phyloP scores from a whole-genome alignment of 2,888 invertebrate species.

The Germaria angustata region DNA sequence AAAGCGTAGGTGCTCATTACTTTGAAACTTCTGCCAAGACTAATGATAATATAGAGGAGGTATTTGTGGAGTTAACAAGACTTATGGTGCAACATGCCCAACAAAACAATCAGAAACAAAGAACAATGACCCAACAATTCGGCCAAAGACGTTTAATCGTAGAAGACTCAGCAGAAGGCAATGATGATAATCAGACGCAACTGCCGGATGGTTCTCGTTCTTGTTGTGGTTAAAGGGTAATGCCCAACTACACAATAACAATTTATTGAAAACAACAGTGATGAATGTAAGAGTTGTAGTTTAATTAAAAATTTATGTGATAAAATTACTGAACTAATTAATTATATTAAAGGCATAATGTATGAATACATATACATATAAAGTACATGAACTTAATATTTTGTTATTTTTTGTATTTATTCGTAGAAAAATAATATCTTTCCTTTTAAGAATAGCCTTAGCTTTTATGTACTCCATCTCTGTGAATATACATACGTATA shows the following conservation, averaged over 20 bases:
- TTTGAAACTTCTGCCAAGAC: constrained; percentile 96
- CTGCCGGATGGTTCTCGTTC: constrained; percentile 62
- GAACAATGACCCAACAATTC: constrained; percentile 69
- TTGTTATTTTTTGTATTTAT: constrained; percentile 28
- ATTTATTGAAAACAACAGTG: background rate
- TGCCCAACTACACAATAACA: too few relatives aligned
- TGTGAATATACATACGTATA: constrained; percentile 31
- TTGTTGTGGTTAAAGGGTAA: constrained; percentile 63
- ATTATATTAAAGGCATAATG: background rate
- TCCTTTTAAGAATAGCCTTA: constrained; percentile 23
- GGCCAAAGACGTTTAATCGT: constrained; percentile 68
- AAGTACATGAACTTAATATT: constrained; percentile 12
- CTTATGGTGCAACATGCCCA: constrained; percentile 82
- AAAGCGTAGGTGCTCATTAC: constrained; percentile 94
- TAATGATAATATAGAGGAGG: constrained; percentile 94
- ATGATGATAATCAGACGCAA: constrained; percentile 60
- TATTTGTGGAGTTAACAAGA: constrained; percentile 91
- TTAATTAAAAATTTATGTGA: constrained; percentile 58
- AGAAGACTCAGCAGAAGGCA: constrained; percentile 67
- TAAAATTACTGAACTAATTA: constrained; percentile 41
- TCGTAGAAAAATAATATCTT: constrained; percentile 1
- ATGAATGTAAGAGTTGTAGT: constrained; percentile 19
- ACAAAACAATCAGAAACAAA: constrained; percentile 70
- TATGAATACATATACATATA: background rate
- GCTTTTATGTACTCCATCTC: constrained; percentile 29